A percentile compares a stretch with the other conserved stretches of the same genome.
These are phyloP conservation scores for Acarapis woodi DNA, from an alignment of 1,140 invertebrate species.

Conservation along the genomic window DNA sequence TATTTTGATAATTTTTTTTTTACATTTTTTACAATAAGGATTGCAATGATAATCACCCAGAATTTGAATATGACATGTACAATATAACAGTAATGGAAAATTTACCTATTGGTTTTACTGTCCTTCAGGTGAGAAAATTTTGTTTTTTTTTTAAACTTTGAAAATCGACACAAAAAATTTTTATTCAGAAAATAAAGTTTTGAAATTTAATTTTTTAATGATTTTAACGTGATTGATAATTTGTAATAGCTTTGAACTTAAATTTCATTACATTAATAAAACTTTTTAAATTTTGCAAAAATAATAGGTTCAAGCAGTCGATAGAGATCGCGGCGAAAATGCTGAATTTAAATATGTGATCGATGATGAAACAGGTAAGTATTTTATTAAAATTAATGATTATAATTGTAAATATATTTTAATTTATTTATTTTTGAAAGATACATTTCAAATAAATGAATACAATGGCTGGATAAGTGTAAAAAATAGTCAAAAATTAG, in stretches of 20 bases:
- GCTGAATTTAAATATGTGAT: conserved; percentile 48
- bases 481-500: conserved; percentile 36
- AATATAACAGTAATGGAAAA: conserved; percentile 74
- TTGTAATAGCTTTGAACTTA: conserved; percentile 6
- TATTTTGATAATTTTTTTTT: too few relatives aligned
- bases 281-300: too few relatives aligned
- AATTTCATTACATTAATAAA: not conserved
- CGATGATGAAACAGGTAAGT: conserved; percentile 32
- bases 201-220: too few relatives aligned
- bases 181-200: too few relatives aligned
- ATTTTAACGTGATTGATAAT: not conserved
- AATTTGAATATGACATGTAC: conserved; percentile 58
- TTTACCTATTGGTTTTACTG: conserved; percentile 50
- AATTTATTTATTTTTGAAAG: too few relatives aligned
- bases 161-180: too few relatives aligned
- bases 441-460: conserved; percentile 43
- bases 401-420: too few relatives aligned
- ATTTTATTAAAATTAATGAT: too few relatives aligned
- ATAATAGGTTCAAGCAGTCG: conserved; percentile 7
- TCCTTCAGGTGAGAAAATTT: conserved; percentile 40
- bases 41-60: conserved; percentile 20
- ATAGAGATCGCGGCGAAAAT: conserved; percentile 31
- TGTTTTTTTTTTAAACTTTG: too few relatives aligned
- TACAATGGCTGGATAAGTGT: conserved; percentile 55
- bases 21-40: too few relatives aligned